Evolutionary conservation across 2,888 invertebrate species (phyloP).

Genomic region (Pseudeuparius sepicola): DNA sequence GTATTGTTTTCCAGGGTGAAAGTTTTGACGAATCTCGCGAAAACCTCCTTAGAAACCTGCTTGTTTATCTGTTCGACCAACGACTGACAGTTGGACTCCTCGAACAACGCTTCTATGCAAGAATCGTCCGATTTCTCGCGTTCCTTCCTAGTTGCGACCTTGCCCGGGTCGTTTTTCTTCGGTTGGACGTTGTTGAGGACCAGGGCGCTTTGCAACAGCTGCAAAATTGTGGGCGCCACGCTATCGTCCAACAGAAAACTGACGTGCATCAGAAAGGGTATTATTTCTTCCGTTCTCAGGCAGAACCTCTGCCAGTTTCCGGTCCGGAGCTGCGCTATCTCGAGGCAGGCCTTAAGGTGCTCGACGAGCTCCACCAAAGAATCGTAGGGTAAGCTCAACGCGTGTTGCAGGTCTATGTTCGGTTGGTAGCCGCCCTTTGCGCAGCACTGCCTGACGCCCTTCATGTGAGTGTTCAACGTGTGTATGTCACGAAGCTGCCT

Average conservation of each 20-base stretch:
- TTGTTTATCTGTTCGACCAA: conserved; percentile 62
- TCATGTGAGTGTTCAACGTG: conserved; percentile 81
- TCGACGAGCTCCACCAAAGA: conserved; percentile 90
- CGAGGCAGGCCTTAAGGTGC: conserved; percentile 86
- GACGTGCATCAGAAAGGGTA: conserved; percentile 74
- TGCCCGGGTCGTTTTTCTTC: conserved; percentile 26
- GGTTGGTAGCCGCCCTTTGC: conserved; percentile 46
- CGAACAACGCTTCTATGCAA: conserved; percentile 54
- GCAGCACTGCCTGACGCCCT: conserved; percentile 46
- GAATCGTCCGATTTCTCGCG: conserved; percentile 59
- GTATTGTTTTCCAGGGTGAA: conserved; percentile 91
- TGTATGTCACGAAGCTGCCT: conserved; percentile 88
- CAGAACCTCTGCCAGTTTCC: conserved; percentile 95
- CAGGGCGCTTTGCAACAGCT: conserved; percentile 81
- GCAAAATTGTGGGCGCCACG: conserved; percentile 83
- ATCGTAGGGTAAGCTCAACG: conserved; percentile 67
- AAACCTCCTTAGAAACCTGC: conserved; percentile 51
- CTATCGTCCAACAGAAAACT: conserved; percentile 82
- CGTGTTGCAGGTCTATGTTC: conserved; percentile 38
- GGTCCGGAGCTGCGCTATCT: conserved; percentile 83
- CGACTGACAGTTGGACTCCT: conserved; percentile 55
- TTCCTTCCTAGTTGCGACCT: conserved; percentile 42
- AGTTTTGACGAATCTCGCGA: conserved; percentile 72
- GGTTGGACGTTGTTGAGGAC: conserved; percentile 45
- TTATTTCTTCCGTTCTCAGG: conserved; percentile 58